Base-by-base conservation (phyloP, 2,113 vertebrate species). In the Pachypanchax playfairii region DNA sequence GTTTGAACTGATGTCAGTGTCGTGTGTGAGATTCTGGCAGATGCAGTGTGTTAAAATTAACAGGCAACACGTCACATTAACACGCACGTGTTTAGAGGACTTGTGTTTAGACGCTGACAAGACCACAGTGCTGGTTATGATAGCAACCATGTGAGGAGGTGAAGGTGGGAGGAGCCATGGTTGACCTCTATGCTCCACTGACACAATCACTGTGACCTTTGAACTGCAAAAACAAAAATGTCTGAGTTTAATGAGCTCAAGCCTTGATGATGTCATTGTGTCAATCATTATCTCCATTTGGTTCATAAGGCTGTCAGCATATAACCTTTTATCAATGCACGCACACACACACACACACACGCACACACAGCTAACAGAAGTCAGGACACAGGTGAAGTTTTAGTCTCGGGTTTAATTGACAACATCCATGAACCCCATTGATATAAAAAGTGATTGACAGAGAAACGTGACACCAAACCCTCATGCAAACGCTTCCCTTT, bases 401-500 rank as follows among this genome's bases (percentile, higher is more conserved):
- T 75, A 48, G 80, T 80, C 43, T 82, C 58, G 80, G 73, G 56
- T 91, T 91, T 91, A 85, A 89, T 90, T 88, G 86, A 87, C 65
- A 85, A 83, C 74, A 77, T 79, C 79, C 70, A 46, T 75, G 75
- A 76, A 55, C 65, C 57, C 48, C 26, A 4, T n/a, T n/a, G n/a
- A n/a, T n/a, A n/a, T n/a, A n/a, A n/a, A n/a, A n/a, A n/a, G n/a
- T n/a, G n/a, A n/a, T n/a, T n/a, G n/a, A n/a, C n/a, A n/a, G n/a
- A n/a, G n/a, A n/a, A n/a, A n/a, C n/a, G n/a, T n/a, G n/a, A n/a
- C n/a, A n/a, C n/a, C n/a, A n/a, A n/a, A n/a, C n/a, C n/a, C n/a
- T 73, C 85, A 90, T 88, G 89, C 90, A 91, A 83, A 77, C 59
- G 50, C 41, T 3, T 31, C 46, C 44, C 50, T 54, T 51, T 4